Base-by-base conservation (phyloP, 2,797 vertebrate species). In the Hippoglossus hippoglossus region DNA sequence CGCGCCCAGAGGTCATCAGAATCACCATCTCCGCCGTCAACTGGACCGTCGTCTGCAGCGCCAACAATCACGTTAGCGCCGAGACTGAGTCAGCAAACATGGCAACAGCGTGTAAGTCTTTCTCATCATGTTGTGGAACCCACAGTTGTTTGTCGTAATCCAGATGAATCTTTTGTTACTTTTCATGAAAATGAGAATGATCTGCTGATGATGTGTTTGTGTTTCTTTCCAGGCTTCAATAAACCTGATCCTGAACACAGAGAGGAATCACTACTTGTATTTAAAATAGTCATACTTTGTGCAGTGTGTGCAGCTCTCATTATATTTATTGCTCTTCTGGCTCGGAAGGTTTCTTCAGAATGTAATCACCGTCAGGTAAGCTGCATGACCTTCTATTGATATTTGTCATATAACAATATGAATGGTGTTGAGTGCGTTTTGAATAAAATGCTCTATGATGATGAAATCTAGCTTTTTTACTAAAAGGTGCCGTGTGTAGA, bases 61-160 rank as follows among this genome's bases (percentile, higher is more conserved):
- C 31, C 39, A 85, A 24, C 34, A 93, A 92, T 69, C 13, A 69
- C 0, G 84, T 90, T 52, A 93, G 91, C 80, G 26, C 1, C 9
- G 66, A 4, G 3, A 65, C 19, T 0, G 3, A 2, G 4, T 82
- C 82, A 10, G 0, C 55, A 61, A 26, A 0, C 28, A 4, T 36
- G 0, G 2, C 26, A 0, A 3, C 28, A 4, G 1, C 0, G 0
- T 93, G 91, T 92, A 36, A 86, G 87, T 83, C 52, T 22, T 2
- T 0, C 16, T 1, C 8, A 39, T 44, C 2, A 7, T 8, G 21
- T n/a, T 31, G 2, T 51, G 16, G 16, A 31, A 13, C 10, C 11
- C 13, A 12, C 41, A 16, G 41, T 5, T 44, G 10, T 44, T 16
- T 44, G 41, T 28, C 28, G 28, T 28, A 1, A 28, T 7, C 28